phyloP scores from a whole-genome alignment of 2,113 vertebrate species.

The Hiodon tergisus region DNA sequence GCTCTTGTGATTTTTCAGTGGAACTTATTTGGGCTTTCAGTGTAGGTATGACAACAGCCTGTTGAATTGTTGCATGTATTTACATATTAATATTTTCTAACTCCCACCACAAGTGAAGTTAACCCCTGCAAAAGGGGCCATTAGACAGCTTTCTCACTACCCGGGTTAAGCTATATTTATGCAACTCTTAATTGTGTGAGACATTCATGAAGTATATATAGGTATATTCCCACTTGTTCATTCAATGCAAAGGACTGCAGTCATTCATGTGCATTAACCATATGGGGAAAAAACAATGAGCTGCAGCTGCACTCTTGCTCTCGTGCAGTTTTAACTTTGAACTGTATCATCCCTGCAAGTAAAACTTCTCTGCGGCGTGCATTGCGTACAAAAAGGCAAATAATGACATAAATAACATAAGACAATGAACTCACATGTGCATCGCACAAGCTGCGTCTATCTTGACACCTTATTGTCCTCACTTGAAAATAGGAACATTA shows the following conservation, averaged over 20 bases:
- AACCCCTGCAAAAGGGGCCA: slow-evolving; percentile 50
- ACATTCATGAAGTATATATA: slow-evolving; percentile 58
- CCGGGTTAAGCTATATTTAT: slow-evolving; percentile 47
- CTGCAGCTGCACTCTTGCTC: too few species aligned
- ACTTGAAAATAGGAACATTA: not conserved
- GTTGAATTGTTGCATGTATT: slow-evolving; percentile 65
- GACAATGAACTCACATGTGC: too few species aligned
- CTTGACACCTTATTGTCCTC: not conserved
- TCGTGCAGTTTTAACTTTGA: not conserved
- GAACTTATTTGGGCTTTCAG: slow-evolving; percentile 72
- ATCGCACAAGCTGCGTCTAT: too few species aligned
- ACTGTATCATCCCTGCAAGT: not conserved
- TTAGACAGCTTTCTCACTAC: slow-evolving; percentile 54
- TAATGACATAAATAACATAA: too few species aligned
- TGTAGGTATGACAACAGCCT: slow-evolving; percentile 73
- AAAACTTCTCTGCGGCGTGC: too few species aligned
- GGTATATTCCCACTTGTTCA: slow-evolving; percentile 31
- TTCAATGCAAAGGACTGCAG: not conserved
- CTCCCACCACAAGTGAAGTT: slow-evolving; percentile 52
- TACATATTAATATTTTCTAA: slow-evolving; percentile 64
- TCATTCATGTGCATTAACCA: too few species aligned
- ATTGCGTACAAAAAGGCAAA: too few species aligned
- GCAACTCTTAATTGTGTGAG: slow-evolving; percentile 44
- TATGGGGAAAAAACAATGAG: too few species aligned
- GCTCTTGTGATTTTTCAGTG: slow-evolving; percentile 68